These are phyloP conservation scores for Pomacea canaliculata DNA, from an alignment of 2,888 invertebrate species.

Conservation along the genomic window DNA sequence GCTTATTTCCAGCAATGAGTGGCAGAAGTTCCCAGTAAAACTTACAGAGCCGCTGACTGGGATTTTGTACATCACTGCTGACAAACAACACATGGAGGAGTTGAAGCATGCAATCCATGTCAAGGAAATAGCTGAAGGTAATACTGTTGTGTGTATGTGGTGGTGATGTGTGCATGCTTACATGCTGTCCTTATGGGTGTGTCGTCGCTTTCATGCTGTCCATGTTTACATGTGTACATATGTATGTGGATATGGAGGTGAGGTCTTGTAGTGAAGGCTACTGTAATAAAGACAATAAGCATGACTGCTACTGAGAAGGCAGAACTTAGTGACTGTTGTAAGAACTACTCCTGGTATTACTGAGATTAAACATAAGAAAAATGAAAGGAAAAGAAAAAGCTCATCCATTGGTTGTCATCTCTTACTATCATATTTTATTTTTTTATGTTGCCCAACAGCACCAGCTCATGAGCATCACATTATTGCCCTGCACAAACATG, in stretches of 20 bases:
- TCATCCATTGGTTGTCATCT: too few species aligned
- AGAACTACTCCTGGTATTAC: too few species aligned
- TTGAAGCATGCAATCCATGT: conserved; percentile 91
- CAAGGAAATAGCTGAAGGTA: conserved; percentile 75
- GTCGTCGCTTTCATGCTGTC: background rate
- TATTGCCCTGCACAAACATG: conserved; percentile 90
- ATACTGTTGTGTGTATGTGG: background rate
- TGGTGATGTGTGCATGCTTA: background rate
- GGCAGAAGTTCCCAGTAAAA: conserved; percentile 87
- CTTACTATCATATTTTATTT: too few species aligned
- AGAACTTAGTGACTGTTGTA: too few species aligned
- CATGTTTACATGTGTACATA: too few species aligned
- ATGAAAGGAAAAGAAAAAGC: too few species aligned
- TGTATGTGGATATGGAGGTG: too few species aligned
- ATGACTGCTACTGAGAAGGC: too few species aligned
- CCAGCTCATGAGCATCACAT: conserved; percentile 92
- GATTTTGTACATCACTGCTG: conserved; percentile 90
- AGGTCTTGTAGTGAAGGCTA: too few species aligned
- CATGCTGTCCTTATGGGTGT: background rate
- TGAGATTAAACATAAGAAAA: too few species aligned
- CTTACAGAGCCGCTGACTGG: conserved; percentile 90
- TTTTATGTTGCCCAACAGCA: conserved; percentile 72
- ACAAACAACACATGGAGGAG: conserved; percentile 90
- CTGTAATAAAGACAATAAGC: too few species aligned
- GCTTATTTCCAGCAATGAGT: conserved; percentile 72